Evolutionary conservation across 2,797 vertebrate species (phyloP).

Genomic region (Geotria australis): DNA sequence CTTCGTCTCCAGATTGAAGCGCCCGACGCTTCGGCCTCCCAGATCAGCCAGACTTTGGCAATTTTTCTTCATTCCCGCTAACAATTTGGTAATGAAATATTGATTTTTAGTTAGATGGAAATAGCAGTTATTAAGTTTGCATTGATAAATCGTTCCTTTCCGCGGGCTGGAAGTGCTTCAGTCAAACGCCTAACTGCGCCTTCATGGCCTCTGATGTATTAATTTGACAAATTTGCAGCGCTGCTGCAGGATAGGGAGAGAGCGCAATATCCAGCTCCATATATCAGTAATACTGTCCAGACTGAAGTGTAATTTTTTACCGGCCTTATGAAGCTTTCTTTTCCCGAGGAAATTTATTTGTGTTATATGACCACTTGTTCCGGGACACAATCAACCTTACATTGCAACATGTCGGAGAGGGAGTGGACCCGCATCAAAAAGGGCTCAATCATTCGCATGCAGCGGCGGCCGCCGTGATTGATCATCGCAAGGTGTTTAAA

Average conservation of each 20-base stretch:
- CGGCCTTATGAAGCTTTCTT: not conserved
- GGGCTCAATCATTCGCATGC: not conserved
- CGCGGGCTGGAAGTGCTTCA: conserved; percentile 41
- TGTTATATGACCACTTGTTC: not conserved
- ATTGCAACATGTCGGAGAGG: not conserved
- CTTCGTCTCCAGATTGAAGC: conserved; percentile 97
- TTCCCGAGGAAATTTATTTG: not conserved
- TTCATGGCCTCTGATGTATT: conserved; percentile 95
- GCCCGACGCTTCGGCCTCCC: conserved; percentile 94
- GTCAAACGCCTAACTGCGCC: conserved; percentile 59
- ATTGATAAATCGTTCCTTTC: conserved; percentile 96
- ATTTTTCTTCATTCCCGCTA: conserved; percentile 99
- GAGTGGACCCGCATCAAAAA: not conserved
- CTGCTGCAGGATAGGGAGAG: conserved; percentile 5
- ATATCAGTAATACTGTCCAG: not conserved
- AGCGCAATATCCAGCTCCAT: conserved; percentile 1
- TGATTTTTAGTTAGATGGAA: conserved; percentile 99
- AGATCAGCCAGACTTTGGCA: conserved; percentile 59
- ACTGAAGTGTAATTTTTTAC: not conserved
- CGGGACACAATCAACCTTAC: not conserved
- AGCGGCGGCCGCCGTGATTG: too few relatives aligned
- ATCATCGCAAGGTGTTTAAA: not conserved
- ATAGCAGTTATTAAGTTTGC: conserved; percentile 99
- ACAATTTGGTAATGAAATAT: conserved; percentile 99
- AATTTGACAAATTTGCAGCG: conserved; percentile 82